Base-by-base conservation (phyloP, 2,888 invertebrate genomes). In the Cerastoderma edule region DNA sequence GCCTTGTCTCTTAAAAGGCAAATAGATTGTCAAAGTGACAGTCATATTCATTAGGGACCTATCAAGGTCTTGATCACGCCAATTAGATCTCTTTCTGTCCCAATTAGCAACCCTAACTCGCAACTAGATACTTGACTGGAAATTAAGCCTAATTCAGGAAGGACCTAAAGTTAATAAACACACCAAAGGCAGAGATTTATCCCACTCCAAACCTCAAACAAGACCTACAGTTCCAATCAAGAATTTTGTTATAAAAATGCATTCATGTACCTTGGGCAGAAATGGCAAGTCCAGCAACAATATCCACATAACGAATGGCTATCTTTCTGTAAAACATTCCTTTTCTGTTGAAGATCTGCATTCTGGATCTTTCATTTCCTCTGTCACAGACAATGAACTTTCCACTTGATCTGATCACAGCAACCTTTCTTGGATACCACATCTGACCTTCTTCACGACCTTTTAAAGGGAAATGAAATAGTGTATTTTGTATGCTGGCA, bases 361-460 rank as follows among this genome's bases (percentile, higher is more conserved):
- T 98, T 74, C 98, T 95, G 0, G 98, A 98, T 70, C 98, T 95
- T 92, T 99, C 98, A 90, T 97, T 98, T 63, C 98, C 98, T 83
- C 99, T 96, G 93, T 99, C 99, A 93, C 99, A 99, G 2, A 99
- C 97, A n/a, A 99, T 98, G 92, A 91, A 93, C 67, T 91, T 91
- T 48, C 92, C 92, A 33, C 89, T 84, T 22, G 85, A 84, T 67
- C 91, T 83, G 81, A 93, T 91, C 10, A 93, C 92, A 10, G 98
- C 98, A 65, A 98, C 98, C 93, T 99, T 98, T 63, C 98, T 95
- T 3, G 99, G 98, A 93, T 98, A 98, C 98, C 98, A 99, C 82
- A 99, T 94, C 91, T 98, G 98, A 0, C 98, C 98, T 91, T 99
- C 98, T 88, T 98, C 98, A 50, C 92, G 88, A 6, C 93, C 93